Evolutionary conservation across 2,113 vertebrate genomes (phyloP).

Genomic region (Furnarius figulus): DNA sequence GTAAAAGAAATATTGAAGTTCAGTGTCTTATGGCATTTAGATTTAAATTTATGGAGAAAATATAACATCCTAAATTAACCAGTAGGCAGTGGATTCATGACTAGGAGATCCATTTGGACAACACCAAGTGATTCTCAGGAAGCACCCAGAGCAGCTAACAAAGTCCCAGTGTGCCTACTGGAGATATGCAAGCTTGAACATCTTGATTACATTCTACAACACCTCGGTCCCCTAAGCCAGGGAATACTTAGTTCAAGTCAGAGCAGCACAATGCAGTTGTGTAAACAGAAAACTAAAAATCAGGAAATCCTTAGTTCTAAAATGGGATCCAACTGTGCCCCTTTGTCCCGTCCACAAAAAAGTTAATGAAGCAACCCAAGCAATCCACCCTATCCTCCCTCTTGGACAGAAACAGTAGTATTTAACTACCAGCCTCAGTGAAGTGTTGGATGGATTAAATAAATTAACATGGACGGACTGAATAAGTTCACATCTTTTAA

Average conservation of each 20-base stretch:
- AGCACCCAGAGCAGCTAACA: neutral
- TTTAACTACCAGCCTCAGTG: neutral
- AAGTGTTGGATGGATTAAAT: neutral
- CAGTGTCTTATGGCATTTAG: neutral
- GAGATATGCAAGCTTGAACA: neutral
- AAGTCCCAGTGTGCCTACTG: neutral
- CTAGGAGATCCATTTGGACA: neutral
- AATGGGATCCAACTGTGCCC: constrained; percentile 45
- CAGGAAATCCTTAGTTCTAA: constrained; percentile 45
- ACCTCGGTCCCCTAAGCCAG: neutral
- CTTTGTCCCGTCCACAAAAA: constrained; percentile 43
- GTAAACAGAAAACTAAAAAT: constrained; percentile 38
- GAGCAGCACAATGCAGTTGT: constrained; percentile 14
- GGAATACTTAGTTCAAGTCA: neutral
- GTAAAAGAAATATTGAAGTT: neutral
- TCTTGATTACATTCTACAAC: neutral
- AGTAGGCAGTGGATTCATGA: neutral
- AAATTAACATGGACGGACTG: neutral
- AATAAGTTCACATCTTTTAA: neutral
- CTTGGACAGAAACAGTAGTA: neutral
- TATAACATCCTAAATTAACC: neutral
- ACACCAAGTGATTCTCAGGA: neutral
- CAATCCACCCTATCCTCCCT: neutral
- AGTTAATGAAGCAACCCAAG: constrained; percentile 43
- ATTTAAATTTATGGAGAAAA: neutral